Evolutionary conservation across 64 coral and sea anemone species (phyloP), one percentile per base, ranked within the genome.

Genomic region (Catalaphyllia jardinei): DNA sequence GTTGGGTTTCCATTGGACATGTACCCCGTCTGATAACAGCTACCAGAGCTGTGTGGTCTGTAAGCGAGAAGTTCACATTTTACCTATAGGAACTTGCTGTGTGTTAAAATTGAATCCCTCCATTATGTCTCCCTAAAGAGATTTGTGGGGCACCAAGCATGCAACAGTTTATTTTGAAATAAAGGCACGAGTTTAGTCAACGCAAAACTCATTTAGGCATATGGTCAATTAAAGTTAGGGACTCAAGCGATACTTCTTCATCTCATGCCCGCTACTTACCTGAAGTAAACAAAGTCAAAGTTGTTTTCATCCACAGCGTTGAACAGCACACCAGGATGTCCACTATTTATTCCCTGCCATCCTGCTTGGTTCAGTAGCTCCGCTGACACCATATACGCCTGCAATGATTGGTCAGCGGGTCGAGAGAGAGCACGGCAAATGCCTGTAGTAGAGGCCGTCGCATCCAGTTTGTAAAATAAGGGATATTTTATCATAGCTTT

Each of bases 211-310:
- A 46, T 5, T 46, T 5, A 46, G 7, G 42, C 42, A 46, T 46
- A 46, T 46, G 0, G 42, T 46, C 42, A 46, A 6, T 46, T 46
- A 46, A 46, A 46, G 42, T 46, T 5, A 46, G 42, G 42, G 6
- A 46, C 42, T 46, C 54, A 16, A 57, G 15, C 10, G 54, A 67
- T 19, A 35, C 1, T 17, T 3, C 63, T 25, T 57, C 52, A 54
- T 7, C 52, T 54, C 52, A 54, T 13, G 52, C 52, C 2, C 22
- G 10, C 13, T 10, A 59, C 51, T 27, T 75, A 95, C 94, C 94
- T 92, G 52, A 95, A 79, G 57, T 95, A 95, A 16, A 95, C 86
- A 79, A 95, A 95, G 52, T 95, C 94, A 29, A 88, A 95, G 64
- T 92, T 95, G 60, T 95, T 95, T 24, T 90, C 83, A 79, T 95